Percentiles rank a stretch among this genome's conserved stretches.
These are phyloP conservation scores for Centropus unirufus DNA, from an alignment of 2,113 vertebrate genomes.

Conservation along the genomic window DNA sequence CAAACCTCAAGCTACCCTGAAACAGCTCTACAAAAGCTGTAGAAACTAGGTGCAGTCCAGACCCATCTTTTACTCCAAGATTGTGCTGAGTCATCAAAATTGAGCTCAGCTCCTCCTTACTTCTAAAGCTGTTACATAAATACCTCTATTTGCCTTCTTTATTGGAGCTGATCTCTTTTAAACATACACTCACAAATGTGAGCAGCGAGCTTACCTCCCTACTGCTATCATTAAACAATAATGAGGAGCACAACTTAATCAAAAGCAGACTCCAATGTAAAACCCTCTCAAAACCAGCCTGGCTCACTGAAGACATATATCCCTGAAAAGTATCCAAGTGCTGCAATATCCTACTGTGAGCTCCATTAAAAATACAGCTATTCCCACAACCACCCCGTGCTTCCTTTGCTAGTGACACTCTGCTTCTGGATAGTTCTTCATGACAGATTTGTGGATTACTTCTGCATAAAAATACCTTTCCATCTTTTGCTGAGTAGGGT, in stretches of 20 bases:
- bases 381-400: not conserved
- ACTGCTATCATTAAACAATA: conserved; percentile 63
- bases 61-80: conserved; percentile 13
- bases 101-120: conserved; percentile 37
- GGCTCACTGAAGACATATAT: conserved; percentile 49
- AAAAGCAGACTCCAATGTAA: conserved; percentile 53
- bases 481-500: not conserved
- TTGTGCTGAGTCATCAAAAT: conserved; percentile 60
- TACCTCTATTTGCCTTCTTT: conserved; percentile 50
- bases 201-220: conserved; percentile 47
- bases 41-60: conserved; percentile 42
- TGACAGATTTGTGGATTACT: not conserved
- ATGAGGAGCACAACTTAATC: conserved; percentile 53
- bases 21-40: not conserved
- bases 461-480: not conserved
- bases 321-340: conserved; percentile 45
- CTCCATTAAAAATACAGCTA: conserved; percentile 53
- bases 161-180: conserved; percentile 58
- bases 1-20: conserved; percentile 54
- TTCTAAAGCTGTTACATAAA: conserved; percentile 67
- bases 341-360: not conserved
- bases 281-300: conserved; percentile 52
- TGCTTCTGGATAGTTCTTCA: not conserved
- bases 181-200: conserved; percentile 48
- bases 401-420: not conserved